Conservation (phyloP, 1,140 invertebrate species). For the Grapholita molesta region DNA sequence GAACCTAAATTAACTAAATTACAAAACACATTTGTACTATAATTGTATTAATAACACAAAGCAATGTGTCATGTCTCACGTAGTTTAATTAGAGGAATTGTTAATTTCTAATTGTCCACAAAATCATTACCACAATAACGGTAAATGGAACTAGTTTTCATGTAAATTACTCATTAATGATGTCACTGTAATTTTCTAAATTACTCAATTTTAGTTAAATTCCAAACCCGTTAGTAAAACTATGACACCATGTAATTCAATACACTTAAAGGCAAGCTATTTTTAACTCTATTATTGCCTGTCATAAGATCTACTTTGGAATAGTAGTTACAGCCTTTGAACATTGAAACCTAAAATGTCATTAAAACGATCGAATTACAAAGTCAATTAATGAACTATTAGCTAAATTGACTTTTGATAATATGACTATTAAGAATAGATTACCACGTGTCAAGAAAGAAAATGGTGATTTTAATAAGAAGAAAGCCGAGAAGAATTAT, state of each 20-base stretch:
- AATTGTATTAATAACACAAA: background rate
- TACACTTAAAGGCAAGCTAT: background rate
- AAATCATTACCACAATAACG: background rate
- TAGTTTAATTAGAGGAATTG: background rate
- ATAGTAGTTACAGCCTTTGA: background rate
- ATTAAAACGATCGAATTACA: background rate
- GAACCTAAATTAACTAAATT: no score
- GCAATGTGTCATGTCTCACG: background rate
- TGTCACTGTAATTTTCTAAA: background rate
- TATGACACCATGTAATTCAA: background rate
- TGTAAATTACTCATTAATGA: constrained; percentile 39
- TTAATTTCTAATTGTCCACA: background rate
- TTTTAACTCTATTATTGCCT: no score
- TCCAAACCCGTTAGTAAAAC: constrained; percentile 31
- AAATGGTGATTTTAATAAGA: background rate
- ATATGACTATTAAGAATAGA: background rate
- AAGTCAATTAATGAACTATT: background rate
- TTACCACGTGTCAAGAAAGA: background rate
- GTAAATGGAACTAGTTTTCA: constrained; percentile 20
- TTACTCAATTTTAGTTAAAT: background rate
- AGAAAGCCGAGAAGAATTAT: background rate
- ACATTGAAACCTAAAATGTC: background rate
- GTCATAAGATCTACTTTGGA: constrained; percentile 1
- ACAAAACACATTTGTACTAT: no score
- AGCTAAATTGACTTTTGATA: background rate